These are phyloP conservation scores for Apaloderma vittatum DNA, from an alignment of 2,113 vertebrate genomes.

Conservation along the genomic window DNA sequence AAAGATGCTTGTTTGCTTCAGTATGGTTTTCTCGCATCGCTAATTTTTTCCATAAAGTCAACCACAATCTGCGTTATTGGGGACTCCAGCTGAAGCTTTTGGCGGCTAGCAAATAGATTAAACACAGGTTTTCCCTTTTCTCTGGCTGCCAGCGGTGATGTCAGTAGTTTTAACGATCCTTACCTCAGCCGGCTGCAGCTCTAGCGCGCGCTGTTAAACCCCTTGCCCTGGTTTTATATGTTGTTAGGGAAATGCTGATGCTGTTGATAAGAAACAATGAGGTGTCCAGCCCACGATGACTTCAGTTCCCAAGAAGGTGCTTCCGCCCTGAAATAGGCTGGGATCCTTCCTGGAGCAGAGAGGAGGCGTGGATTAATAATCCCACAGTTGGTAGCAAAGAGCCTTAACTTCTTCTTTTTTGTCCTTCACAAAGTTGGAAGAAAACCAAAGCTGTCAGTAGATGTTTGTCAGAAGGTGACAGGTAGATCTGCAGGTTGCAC, in stretches of 20 bases:
- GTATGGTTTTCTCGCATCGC: conserved; percentile 73
- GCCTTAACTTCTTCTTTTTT: neutral
- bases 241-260: conserved; percentile 77
- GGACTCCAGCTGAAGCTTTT: conserved; percentile 77
- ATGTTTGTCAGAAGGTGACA: conserved; percentile 1
- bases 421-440: neutral
- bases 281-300: conserved; percentile 8
- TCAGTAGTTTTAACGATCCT: conserved; percentile 78
- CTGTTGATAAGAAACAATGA: conserved; percentile 72
- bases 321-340: conserved; percentile 19
- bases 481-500: neutral
- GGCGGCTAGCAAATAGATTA: conserved; percentile 83
- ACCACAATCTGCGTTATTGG: conserved; percentile 74
- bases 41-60: conserved; percentile 79
- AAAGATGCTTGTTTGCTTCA: conserved; percentile 64
- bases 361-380: neutral
- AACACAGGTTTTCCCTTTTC: conserved; percentile 85
- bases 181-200: conserved; percentile 70
- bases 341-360: neutral
- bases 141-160: conserved; percentile 81
- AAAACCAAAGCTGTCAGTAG: neutral
- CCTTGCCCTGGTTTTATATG: conserved; percentile 32
- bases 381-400: neutral
- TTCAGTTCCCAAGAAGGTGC: neutral
- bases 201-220: neutral